A percentile compares a stretch with the other conserved stretches of the same genome.
These are phyloP conservation scores for Sparidentex hasta DNA, from an alignment of 2,797 vertebrate genomes.

Conservation along the genomic window DNA sequence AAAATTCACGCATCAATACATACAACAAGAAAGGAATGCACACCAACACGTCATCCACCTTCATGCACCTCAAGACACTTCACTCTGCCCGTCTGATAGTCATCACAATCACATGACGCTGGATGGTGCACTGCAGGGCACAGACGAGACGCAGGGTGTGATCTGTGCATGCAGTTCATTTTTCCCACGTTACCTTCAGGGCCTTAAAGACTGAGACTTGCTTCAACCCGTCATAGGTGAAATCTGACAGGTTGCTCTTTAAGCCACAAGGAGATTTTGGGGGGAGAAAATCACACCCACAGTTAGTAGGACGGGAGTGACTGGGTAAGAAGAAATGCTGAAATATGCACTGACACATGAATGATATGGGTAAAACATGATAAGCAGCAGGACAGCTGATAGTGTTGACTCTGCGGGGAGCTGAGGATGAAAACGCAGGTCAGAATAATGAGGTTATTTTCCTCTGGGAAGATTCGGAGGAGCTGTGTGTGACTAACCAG, in stretches of 20 bases:
- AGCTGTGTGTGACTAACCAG: slow-evolving; percentile 45
- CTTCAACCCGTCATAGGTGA: slow-evolving; percentile 95
- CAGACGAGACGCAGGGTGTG: slow-evolving; percentile 41
- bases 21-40: neutral
- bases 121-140: slow-evolving; percentile 47
- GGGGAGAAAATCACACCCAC: slow-evolving; percentile 91
- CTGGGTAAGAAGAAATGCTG: slow-evolving; percentile 13
- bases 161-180: slow-evolving; percentile 70
- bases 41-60: slow-evolving; percentile 35
- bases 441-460: slow-evolving; percentile 49
- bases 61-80: slow-evolving; percentile 58
- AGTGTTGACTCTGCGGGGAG: slow-evolving; percentile 6
- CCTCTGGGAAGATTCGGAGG: slow-evolving; percentile 12
- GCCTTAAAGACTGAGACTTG: slow-evolving; percentile 95
- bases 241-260: slow-evolving; percentile 97
- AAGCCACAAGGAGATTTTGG: slow-evolving; percentile 81
- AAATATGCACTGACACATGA: slow-evolving; percentile 23
- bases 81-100: slow-evolving; percentile 13
- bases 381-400: slow-evolving; percentile 14
- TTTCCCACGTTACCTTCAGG: slow-evolving; percentile 93
- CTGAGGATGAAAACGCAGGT: slow-evolving; percentile 36
- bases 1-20: neutral
- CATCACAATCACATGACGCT: slow-evolving; percentile 47
- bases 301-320: slow-evolving; percentile 86
- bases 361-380: slow-evolving; percentile 15